Conservation (phyloP, 1,140 invertebrate genomes). For the Halyomorpha halys region DNA sequence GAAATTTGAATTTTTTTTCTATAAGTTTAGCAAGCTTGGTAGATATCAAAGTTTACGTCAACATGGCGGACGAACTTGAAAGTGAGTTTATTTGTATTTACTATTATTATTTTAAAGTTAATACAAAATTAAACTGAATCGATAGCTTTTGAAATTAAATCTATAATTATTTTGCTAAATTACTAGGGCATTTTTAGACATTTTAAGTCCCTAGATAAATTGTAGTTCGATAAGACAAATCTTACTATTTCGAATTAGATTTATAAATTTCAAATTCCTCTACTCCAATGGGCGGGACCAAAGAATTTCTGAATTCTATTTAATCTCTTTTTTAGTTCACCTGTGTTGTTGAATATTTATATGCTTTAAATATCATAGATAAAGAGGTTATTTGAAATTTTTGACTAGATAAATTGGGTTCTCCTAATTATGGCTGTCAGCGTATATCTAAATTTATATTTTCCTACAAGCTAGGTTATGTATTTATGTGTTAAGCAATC, state of each 20-base stretch:
- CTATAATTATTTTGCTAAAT: constrained; percentile 20
- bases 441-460: constrained; percentile 19
- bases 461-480: constrained; percentile 4
- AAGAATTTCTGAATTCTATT: constrained; percentile 20
- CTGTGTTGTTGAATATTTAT: not conserved
- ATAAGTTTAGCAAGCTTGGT: constrained; percentile 4
- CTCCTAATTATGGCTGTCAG: constrained; percentile 10
- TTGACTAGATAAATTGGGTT: constrained; percentile 2
- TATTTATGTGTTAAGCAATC: constrained; percentile 6
- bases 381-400: constrained; percentile 5
- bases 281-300: constrained; percentile 20
- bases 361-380: not conserved
- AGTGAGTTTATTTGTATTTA: constrained; percentile 29
- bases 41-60: constrained; percentile 20
- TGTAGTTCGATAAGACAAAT: constrained; percentile 6
- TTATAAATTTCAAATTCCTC: constrained; percentile 21
- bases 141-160: not conserved
- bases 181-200: not conserved
- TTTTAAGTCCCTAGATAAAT: not conserved
- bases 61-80: constrained; percentile 34
- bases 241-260: constrained; percentile 16
- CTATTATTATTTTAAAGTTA: not conserved
- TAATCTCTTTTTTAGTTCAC: not conserved
- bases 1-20: not conserved
- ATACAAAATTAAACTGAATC: not conserved